phyloP scores from a whole-genome alignment of 64 coral and sea anemone genomes.

The Montipora foliosa region DNA sequence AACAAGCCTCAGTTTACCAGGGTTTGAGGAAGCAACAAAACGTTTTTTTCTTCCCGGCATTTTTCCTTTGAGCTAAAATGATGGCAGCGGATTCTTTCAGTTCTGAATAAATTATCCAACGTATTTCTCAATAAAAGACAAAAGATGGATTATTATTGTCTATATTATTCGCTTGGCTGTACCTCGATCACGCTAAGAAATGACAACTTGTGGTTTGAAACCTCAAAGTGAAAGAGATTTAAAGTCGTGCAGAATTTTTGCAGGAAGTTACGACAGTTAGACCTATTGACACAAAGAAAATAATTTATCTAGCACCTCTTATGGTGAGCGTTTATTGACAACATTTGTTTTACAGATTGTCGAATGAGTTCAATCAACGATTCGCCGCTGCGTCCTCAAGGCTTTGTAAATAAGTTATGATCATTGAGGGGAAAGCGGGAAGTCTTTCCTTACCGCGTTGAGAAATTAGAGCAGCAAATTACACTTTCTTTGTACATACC shows the following conservation, averaged over 20 bases:
- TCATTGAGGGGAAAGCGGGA: neutral
- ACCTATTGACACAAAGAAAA: slow-evolving; percentile 1
- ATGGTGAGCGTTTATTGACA: slow-evolving; percentile 4
- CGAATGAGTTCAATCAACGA: neutral
- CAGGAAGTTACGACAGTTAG: neutral
- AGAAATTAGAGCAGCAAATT: neutral
- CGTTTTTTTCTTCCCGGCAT: no score
- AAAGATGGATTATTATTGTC: neutral
- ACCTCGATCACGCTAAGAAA: neutral
- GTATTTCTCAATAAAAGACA: neutral
- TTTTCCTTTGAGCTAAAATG: no score
- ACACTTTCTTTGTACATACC: neutral
- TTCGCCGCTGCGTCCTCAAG: neutral
- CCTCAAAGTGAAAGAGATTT: slow-evolving; percentile 4
- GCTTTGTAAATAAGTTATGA: slow-evolving; percentile 29
- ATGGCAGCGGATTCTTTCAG: neutral
- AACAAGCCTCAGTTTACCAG: no score
- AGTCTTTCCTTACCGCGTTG: neutral
- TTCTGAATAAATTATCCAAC: neutral
- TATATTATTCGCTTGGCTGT: neutral
- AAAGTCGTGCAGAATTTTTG: neutral
- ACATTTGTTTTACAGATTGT: slow-evolving; percentile 1
- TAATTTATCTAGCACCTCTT: neutral
- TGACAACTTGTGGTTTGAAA: neutral
- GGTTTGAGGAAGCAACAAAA: no score